These are phyloP conservation scores for Crenuchus spilurus DNA, from an alignment of 2,797 vertebrate genomes.

Conservation along the genomic window DNA sequence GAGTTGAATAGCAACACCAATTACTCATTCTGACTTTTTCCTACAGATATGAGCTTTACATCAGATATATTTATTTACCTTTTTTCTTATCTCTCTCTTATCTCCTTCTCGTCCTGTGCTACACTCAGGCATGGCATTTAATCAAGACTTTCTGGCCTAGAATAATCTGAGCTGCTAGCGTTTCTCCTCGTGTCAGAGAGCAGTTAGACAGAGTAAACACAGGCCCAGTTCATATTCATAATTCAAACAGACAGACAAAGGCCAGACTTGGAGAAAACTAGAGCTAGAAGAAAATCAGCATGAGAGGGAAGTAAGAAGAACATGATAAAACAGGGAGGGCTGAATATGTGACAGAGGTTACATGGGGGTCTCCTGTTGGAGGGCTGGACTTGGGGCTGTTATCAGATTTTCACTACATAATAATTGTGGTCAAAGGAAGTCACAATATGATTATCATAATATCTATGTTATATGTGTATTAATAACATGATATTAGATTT, in stretches of 20 bases:
- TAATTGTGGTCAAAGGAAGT: too few relatives aligned
- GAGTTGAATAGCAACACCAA: background rate
- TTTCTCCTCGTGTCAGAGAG: background rate
- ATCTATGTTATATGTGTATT: too few relatives aligned
- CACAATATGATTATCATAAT: too few relatives aligned
- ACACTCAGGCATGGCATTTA: background rate
- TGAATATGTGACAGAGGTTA: too few relatives aligned
- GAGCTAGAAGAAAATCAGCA: too few relatives aligned
- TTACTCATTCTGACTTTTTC: background rate
- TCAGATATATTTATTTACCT: background rate
- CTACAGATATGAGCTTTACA: background rate
- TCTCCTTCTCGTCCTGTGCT: background rate
- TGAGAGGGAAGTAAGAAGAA: too few relatives aligned
- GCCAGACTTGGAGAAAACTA: background rate
- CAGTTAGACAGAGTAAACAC: background rate
- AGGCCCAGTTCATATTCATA: background rate
- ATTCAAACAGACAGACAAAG: background rate
- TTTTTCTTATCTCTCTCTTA: background rate
- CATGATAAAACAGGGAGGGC: too few relatives aligned
- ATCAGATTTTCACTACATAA: too few relatives aligned
- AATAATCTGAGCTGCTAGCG: background rate
- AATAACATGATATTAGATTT: too few relatives aligned
- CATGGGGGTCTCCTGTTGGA: too few relatives aligned
- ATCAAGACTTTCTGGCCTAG: background rate
- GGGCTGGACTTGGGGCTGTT: too few relatives aligned